phyloP scores from a whole-genome alignment of 2,797 vertebrate genomes.

The Urosaurus nigricauda region DNA sequence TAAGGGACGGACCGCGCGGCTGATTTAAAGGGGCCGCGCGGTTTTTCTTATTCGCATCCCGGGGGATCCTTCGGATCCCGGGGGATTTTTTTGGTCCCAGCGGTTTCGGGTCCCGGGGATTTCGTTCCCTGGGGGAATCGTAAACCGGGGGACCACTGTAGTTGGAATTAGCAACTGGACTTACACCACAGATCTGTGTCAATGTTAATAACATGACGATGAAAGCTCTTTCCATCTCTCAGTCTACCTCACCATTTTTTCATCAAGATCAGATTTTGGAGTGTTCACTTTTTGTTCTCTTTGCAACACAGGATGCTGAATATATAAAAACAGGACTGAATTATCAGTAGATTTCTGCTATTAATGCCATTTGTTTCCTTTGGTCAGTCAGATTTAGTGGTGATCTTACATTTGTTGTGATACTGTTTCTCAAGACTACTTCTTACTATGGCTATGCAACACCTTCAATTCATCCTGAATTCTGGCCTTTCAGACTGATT shows the following conservation, averaged over 20 bases:
- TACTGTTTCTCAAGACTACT: neutral
- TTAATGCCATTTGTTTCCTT: neutral
- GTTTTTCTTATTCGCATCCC: too few species aligned
- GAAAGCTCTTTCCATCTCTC: neutral
- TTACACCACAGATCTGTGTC: neutral
- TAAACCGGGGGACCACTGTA: too few species aligned
- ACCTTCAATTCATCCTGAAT: too few species aligned
- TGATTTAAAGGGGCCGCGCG: too few species aligned
- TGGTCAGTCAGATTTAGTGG: neutral
- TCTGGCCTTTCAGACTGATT: too few species aligned
- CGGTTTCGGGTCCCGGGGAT: too few species aligned
- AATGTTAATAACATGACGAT: neutral
- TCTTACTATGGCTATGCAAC: neutral
- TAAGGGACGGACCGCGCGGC: too few species aligned
- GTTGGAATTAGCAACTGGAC: too few species aligned
- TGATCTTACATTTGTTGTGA: neutral
- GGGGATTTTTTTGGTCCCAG: too few species aligned
- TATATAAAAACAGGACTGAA: conserved; percentile 1
- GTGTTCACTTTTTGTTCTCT: neutral
- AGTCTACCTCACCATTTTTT: neutral
- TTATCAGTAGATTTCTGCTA: neutral
- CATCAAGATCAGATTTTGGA: neutral
- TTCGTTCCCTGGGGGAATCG: too few species aligned
- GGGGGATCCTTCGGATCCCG: too few species aligned
- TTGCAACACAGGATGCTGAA: neutral